A percentile compares a stretch with the other conserved stretches of the same genome.
These are phyloP conservation scores for Aricia artaxerxes DNA, from an alignment of 2,888 invertebrate species.

Conservation along the genomic window DNA sequence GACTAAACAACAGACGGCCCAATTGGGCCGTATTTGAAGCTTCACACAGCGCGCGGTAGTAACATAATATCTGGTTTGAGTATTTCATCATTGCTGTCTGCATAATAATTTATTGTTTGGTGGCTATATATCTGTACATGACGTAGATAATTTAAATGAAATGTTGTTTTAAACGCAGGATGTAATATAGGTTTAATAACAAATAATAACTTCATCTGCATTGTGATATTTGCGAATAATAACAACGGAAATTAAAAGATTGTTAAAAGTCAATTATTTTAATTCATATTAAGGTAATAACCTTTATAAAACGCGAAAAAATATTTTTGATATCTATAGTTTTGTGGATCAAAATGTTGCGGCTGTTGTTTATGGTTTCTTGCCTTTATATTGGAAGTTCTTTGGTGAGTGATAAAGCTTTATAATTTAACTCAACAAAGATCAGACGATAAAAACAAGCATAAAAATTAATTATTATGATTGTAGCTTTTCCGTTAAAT, in stretches of 20 bases:
- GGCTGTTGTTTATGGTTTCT: background rate
- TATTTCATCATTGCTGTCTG: too few relatives aligned
- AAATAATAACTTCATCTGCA: background rate
- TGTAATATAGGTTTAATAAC: background rate
- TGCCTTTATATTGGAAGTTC: background rate
- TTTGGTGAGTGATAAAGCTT: background rate
- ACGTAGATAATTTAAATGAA: background rate
- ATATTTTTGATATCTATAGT: background rate
- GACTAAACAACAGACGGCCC: too few relatives aligned
- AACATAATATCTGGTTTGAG: too few relatives aligned
- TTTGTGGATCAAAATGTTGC: slow-evolving; percentile 7
- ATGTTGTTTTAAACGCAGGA: slow-evolving; percentile 25
- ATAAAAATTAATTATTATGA: too few relatives aligned
- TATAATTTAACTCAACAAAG: background rate
- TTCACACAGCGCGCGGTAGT: too few relatives aligned
- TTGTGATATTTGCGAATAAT: background rate
- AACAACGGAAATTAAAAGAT: background rate
- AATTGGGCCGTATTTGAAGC: too few relatives aligned
- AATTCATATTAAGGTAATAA: background rate
- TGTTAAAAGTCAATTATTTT: background rate
- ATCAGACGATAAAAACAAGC: too few relatives aligned
- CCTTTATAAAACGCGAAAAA: background rate
- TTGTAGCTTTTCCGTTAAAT: too few relatives aligned
- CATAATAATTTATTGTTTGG: too few relatives aligned
- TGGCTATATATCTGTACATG: too few relatives aligned